A percentile compares a stretch with the other conserved stretches of the same genome.
Conservation (phyloP, 2,888 invertebrate genomes). For the Drosophila basisetae region DNA sequence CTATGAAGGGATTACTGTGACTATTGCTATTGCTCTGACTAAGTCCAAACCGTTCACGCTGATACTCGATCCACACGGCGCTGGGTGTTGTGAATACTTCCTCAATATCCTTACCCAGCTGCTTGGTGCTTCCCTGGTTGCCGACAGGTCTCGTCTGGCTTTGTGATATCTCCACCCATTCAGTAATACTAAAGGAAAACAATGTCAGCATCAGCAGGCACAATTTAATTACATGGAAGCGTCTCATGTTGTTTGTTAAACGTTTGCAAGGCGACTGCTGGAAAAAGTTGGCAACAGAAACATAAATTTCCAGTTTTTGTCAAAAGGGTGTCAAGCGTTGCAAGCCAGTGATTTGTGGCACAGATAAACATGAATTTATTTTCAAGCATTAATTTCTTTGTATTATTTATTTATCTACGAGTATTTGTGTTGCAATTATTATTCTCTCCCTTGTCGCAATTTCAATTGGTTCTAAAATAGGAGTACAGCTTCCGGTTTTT, state of each 20-base stretch:
- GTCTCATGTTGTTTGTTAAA: slow-evolving; percentile 47
- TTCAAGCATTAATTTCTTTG: slow-evolving; percentile 54
- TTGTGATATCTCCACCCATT: slow-evolving; percentile 65
- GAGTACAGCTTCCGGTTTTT: slow-evolving; percentile 41
- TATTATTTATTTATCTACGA: slow-evolving; percentile 33
- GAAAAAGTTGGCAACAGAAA: neutral
- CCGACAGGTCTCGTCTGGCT: slow-evolving; percentile 33
- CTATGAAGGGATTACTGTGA: slow-evolving; percentile 55
- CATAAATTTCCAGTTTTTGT: slow-evolving; percentile 15
- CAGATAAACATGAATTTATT: slow-evolving; percentile 28
- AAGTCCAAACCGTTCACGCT: slow-evolving; percentile 79
- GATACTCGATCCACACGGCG: slow-evolving; percentile 83
- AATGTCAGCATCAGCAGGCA: slow-evolving; percentile 40
- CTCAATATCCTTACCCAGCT: neutral
- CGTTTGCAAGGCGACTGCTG: slow-evolving; percentile 36
- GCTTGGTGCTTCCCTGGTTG: neutral
- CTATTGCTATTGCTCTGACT: slow-evolving; percentile 47
- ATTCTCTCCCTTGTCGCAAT: slow-evolving; percentile 27
- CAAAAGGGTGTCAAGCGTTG: slow-evolving; percentile 68
- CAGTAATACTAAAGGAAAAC: slow-evolving; percentile 31
- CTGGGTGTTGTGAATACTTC: slow-evolving; percentile 74
- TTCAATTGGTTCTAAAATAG: slow-evolving; percentile 58
- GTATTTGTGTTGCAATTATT: slow-evolving; percentile 19
- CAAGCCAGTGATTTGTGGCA: slow-evolving; percentile 47
- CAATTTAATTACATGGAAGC: slow-evolving; percentile 18